Evolutionary conservation across 1,140 invertebrate genomes (phyloP), one percentile per base, ranked within the genome.

Genomic region (Drosophila miranda): DNA sequence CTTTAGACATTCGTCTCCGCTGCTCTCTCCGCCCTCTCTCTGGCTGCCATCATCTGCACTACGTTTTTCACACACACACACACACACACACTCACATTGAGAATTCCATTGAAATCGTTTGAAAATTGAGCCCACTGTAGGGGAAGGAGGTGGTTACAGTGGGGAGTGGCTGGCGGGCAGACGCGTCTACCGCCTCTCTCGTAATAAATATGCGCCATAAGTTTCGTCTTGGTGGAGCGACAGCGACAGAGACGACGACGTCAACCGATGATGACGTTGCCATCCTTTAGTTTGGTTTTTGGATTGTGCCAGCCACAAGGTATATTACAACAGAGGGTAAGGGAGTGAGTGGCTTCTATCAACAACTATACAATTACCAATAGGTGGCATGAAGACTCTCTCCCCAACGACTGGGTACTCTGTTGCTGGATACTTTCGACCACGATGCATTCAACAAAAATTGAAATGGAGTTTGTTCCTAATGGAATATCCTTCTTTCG

Each of bases 101-200:
- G 81, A 86, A 80, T 86, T 84, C 81, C 81, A 86, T 81, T 84
- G 81, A 84, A 84, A 84, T 84, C 76, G 73, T 84, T 84, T 84
- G 81, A 86, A 84, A 86, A 81, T 77, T 86, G 77, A 84, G 81
- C 81, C 68, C 50, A 57, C 66, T 70, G 69, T 59, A 52, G 60
- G 23, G 46, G 28, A n/a, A 16, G 14, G 11, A 19, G 19, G 30
- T 30, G 28, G 28, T 9, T 9, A 30, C 30, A 9, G 30, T 30
- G 21, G 21, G 43, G 28, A 51, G 48, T 43, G 54, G 48, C 60
- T 49, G 19, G 30, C 52, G 59, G 62, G 23, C 23, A 66, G 59
- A 62, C 68, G 64, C 81, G 81, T 86, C 81, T 80, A 63, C 59
- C 53, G 70, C 69, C 57, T 56, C 23, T 26, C 71, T 84, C 78